Evolutionary conservation across 1,140 invertebrate genomes (phyloP), one percentile per base, ranked within the genome.

Genomic region (Drosophila serrata): DNA sequence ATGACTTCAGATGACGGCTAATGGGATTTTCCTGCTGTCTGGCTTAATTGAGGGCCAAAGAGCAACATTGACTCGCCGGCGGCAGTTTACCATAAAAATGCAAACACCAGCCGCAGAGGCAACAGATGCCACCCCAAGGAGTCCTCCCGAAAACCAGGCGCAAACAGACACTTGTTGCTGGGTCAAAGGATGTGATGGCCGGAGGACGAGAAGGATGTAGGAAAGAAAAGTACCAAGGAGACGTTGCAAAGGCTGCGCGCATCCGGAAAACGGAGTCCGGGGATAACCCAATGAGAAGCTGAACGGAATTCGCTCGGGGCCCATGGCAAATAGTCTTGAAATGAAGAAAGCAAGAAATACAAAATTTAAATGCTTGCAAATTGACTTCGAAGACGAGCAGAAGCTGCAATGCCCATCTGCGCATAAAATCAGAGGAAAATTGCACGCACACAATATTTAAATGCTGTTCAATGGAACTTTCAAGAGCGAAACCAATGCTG

Each of bases 71-170:
- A 56, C 27, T 43, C 29, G 62, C 74, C 48, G 12, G 29, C 46
- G 74, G 74, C 74, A 43, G 13, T 81, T 45, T 51, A 37, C 46
- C 58, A 61, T 62, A 35, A 75, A 81, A 85, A 75, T 87, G 60
- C 75, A 87, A 86, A 75, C 61, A 75, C 43, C 39, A 64, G 22
- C 51, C 65, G 29, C 29, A 69, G 24, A 43, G 31, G 49, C 39
- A 55, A 62, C 49, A 81, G 60, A 56, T 67, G 42, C 46, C 43
- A 57, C 62, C 57, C 58, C 42, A 65, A 22, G 37, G 40, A 57
- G 37, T 35, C 42, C 43, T 19, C 6, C 29, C 37, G 8, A 24
- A 61, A 37, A 51, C 12, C 64, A 39, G 56, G 17, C 27, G 48
- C 42, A 57, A 62, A 35, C 59, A 64, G 68, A 72, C 51, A 79